Conservation (phyloP, 2,888 invertebrate species). For the Xestia sexstrigata region DNA sequence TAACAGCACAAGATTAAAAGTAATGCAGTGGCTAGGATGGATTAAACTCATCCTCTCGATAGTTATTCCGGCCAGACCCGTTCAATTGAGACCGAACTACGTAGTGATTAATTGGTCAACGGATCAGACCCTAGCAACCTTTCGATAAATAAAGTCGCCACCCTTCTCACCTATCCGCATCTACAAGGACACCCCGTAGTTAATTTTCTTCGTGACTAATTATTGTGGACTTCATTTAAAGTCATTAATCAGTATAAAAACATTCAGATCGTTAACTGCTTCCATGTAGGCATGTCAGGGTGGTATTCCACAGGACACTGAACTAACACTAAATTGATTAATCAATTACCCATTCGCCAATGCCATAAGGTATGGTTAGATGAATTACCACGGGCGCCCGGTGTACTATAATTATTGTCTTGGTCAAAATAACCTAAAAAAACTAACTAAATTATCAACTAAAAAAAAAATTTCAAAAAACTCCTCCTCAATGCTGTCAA, state of each 20-base stretch:
- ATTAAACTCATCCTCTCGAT: background rate
- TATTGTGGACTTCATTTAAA: background rate
- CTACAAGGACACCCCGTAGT: slow-evolving; percentile 19
- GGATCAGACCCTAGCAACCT: slow-evolving; percentile 25
- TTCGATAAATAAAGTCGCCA: slow-evolving; percentile 35
- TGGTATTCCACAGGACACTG: background rate
- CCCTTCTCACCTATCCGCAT: slow-evolving; percentile 31
- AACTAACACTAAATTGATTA: background rate
- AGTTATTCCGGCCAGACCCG: background rate
- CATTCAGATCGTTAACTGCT: background rate
- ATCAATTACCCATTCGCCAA: background rate
- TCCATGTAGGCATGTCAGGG: background rate
- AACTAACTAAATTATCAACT: too few species aligned
- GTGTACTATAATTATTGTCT: background rate
- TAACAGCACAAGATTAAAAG: background rate
- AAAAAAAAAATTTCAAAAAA: too few species aligned
- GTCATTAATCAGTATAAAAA: background rate
- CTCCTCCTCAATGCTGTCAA: too few species aligned
- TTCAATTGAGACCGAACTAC: slow-evolving; percentile 28
- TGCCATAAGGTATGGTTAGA: background rate
- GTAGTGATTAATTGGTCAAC: slow-evolving; percentile 44
- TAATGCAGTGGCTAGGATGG: background rate
- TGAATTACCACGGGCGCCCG: background rate
- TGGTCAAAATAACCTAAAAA: too few species aligned
- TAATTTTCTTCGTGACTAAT: slow-evolving; percentile 25